Evolutionary conservation across 2,797 vertebrate species (phyloP).

Genomic region (Hippoglossus hippoglossus): DNA sequence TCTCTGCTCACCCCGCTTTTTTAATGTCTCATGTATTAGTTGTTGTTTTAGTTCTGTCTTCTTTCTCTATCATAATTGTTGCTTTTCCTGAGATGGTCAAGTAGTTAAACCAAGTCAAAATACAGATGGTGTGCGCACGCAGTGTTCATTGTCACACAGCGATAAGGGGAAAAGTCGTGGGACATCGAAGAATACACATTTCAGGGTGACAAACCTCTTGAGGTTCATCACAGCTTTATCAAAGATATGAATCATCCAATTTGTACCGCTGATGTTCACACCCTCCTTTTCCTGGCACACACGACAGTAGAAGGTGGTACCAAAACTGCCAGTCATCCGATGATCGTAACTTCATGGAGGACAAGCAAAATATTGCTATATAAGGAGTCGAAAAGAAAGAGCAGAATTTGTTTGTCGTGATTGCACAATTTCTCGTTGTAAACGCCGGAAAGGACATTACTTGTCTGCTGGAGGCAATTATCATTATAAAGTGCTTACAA

Average conservation of each 20-base stretch:
- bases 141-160: constrained; percentile 30
- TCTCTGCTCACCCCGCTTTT: constrained; percentile 5
- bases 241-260: constrained; percentile 49
- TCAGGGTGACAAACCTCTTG: constrained; percentile 22
- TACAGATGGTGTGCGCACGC: not conserved
- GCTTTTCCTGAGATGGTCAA: constrained; percentile 22
- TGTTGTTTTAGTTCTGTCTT: not conserved
- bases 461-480: constrained; percentile 74
- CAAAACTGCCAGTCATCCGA: constrained; percentile 46
- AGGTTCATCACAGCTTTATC: constrained; percentile 7
- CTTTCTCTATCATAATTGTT: not conserved
- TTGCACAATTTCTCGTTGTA: constrained; percentile 79
- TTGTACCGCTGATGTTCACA: constrained; percentile 19
- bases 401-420: constrained; percentile 58
- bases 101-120: constrained; percentile 39
- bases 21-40: not conserved
- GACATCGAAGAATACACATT: constrained; percentile 12
- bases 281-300: constrained; percentile 39
- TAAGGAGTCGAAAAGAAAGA: constrained; percentile 71
- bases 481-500: constrained; percentile 77
- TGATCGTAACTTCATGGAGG: constrained; percentile 30
- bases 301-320: not conserved
- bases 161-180: constrained; percentile 24
- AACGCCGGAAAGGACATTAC: constrained; percentile 66
- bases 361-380: constrained; percentile 71